phyloP scores from a whole-genome alignment of 2,888 invertebrate genomes.

The Drosophila siamana region DNA sequence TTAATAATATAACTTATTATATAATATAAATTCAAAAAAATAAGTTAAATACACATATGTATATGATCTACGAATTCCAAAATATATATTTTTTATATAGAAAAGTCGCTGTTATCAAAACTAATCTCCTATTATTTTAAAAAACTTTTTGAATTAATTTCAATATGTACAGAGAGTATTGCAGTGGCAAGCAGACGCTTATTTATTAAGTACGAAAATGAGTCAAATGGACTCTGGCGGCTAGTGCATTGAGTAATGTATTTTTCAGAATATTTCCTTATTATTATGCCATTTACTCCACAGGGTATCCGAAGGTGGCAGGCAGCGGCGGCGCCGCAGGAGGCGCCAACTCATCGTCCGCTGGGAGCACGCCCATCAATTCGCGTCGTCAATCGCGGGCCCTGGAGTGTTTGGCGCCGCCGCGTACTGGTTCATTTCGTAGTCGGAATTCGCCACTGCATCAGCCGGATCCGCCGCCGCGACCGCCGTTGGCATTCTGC shows the following conservation, averaged over 20 bases:
- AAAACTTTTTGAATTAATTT: too few species aligned
- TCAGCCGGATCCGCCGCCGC: constrained; percentile 86
- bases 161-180: background rate
- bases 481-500: constrained; percentile 91
- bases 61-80: too few species aligned
- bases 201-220: background rate
- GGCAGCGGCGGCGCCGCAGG: constrained; percentile 87
- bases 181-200: background rate
- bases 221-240: background rate
- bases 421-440: constrained; percentile 87
- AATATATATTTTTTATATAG: too few species aligned
- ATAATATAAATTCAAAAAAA: too few species aligned
- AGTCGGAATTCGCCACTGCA: constrained; percentile 85
- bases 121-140: too few species aligned
- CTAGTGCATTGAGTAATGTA: constrained; percentile 5
- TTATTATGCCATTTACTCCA: background rate
- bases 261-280: background rate
- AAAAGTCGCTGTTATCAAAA: too few species aligned
- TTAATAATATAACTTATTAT: too few species aligned
- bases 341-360: constrained; percentile 82
- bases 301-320: constrained; percentile 90
- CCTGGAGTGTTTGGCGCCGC: constrained; percentile 88
- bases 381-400: constrained; percentile 87
- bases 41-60: too few species aligned
- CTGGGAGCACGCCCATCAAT: constrained; percentile 76